phyloP scores from a whole-genome alignment of 2,113 vertebrate species.

The Tauraco erythrolophus region DNA sequence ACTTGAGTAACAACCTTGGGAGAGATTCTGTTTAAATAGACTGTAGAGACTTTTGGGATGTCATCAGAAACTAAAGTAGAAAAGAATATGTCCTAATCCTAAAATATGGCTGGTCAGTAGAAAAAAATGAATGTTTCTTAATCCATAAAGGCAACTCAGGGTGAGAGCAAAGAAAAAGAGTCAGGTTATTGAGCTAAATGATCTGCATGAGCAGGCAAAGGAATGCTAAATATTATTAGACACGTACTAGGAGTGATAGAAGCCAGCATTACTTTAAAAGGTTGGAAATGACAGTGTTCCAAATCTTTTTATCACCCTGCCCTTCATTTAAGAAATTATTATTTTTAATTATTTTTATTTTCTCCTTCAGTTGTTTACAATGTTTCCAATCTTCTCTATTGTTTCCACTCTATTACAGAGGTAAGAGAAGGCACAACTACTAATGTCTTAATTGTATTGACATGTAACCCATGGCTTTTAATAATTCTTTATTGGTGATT shows the following conservation, averaged over 20 bases:
- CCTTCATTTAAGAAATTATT: background rate
- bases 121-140: background rate
- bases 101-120: background rate
- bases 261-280: background rate
- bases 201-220: background rate
- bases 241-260: background rate
- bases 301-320: background rate
- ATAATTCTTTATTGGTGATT: background rate
- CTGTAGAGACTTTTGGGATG: background rate
- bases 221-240: background rate
- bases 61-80: background rate
- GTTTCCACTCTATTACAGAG: background rate
- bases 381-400: background rate
- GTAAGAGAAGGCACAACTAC: background rate
- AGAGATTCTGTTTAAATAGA: background rate
- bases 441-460: background rate
- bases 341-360: background rate
- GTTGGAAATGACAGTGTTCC: background rate
- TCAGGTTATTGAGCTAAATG: background rate
- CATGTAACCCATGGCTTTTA: background rate
- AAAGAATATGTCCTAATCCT: background rate
- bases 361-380: background rate
- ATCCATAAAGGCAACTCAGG: background rate
- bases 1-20: background rate
- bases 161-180: background rate